Evolutionary conservation across 2,888 invertebrate species (phyloP), one percentile per base, ranked within the genome.

Genomic region (Conistra vaccinii): DNA sequence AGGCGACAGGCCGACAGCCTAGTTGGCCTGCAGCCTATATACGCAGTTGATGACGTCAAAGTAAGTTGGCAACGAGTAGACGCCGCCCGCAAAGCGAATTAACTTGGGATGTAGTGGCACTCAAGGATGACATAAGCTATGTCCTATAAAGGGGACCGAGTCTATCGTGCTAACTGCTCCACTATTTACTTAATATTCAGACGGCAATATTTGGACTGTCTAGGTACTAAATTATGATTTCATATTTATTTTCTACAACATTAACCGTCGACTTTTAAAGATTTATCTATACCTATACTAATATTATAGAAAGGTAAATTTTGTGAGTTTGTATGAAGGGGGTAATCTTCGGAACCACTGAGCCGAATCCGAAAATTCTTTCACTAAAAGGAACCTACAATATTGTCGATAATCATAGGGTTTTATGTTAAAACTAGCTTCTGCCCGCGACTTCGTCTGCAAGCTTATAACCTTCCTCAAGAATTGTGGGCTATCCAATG

Each of bases 11-110:
- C 67, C 77, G 80, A 83, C 80, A 88, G 87, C 89, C 88, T 88
- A 88, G 84, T 92, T 92, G 91, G 91, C 88, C 88, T 89, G 88
- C 87, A 90, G 90, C 90, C 92, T 91, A 90, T 86, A 85, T 89
- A 91, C 89, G 91, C 89, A 90, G 85, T 86, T 88, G 77, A 88
- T 92, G 93, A 93, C 94, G 93, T 93, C 92, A 92, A 86, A 86
- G 74, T 81, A 89, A 89, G 87, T 91, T 93, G 92, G 90, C 91
- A 92, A 86, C 87, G 85, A 84, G 83, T 77, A 86, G 81, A 81
- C 85, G 82, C 82, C 85, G 82, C 82, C 89, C 89, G 87, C 91
- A 90, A 89, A 90, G 81, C 85, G 86, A 91, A 91, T 90, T 90
- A 90, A 90, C 87, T 90, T 88, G 84, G 83, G 82, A 85, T 80